Evolutionary conservation across 2,888 invertebrate genomes (phyloP), one percentile per base, ranked within the genome.

Genomic region (Exephanes ischioxanthus): DNA sequence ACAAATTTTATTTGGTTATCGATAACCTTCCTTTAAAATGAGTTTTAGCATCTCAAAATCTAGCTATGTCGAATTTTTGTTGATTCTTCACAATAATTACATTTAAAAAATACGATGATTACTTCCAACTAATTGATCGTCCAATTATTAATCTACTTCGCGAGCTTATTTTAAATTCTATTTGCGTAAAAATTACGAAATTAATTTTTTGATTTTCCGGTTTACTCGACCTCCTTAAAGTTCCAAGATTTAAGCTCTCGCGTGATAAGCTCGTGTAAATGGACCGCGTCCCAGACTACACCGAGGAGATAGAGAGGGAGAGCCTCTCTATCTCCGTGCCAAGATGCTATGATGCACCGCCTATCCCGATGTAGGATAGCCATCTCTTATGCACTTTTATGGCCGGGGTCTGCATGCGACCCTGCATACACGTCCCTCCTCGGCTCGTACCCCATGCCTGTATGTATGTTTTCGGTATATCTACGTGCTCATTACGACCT

Each of bases 361-460:
- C 90, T 92, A 92, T 87, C 90, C 91, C 86, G 88, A 89, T 89
- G 89, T 86, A 89, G 92, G 93, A 93, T 93, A 92, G 93, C 91
- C 91, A 93, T 93, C 93, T 93, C 93, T 93, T 92, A 92, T 93
- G 93, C 93, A 93, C 93, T 93, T 93, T 93, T 93, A 93, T 93
- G 89, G 90, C 90, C 91, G 89, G 53, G 89, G 83, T 88, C 87
- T 87, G 87, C 89, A 88, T 80, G 86, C 51, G 70, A 72, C 80
- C 71, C 84, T 78, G 71, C 63, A 63, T 51, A 37, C 73, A 51
- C 37, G 63, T 4, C 55, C n/a, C 41, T 72, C 19, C 58, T 68
- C n/a, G n/a, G 53, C 26, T 68, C 55, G 22, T 55, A 22, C 22
- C 22, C 55, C 11, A 78, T 78, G 33, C 16, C 19, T 71, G 33